A percentile compares a stretch with the other conserved stretches of the same genome.
Evolutionary conservation across 2,797 vertebrate genomes (phyloP).

Genomic region (Pseudomugil gertrudae): DNA sequence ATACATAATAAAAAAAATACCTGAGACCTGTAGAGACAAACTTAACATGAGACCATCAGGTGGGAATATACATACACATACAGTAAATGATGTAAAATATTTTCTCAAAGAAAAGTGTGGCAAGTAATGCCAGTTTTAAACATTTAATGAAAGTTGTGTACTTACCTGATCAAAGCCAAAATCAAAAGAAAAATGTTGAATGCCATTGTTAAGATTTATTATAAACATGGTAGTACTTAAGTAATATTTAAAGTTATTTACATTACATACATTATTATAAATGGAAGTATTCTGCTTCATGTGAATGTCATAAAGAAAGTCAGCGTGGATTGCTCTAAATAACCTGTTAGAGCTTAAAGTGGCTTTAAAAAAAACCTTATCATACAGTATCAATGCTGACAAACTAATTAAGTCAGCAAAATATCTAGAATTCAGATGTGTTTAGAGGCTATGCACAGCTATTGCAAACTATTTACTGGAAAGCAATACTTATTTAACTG

Average conservation of each 20-base stretch:
- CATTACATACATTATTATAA: neutral
- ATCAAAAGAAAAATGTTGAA: no score
- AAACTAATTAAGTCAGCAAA: neutral
- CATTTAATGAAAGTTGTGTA: neutral
- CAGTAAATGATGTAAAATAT: neutral
- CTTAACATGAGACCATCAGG: neutral
- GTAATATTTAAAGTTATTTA: neutral
- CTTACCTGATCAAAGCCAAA: neutral
- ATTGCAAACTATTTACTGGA: neutral
- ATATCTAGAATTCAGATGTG: neutral
- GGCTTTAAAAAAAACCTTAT: no score
- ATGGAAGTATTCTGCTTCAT: no score
- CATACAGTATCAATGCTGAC: no score
- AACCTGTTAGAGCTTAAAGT: neutral
- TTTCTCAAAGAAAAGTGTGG: neutral
- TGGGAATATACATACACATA: neutral
- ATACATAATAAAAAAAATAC: neutral
- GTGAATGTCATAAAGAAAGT: neutral
- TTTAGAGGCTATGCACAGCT: neutral
- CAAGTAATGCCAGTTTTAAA: neutral
- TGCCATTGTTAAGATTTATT: no score
- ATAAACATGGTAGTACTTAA: no score
- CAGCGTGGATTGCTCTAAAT: neutral
- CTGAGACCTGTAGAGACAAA: neutral
- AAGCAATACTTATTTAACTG: neutral